Base-by-base conservation (phyloP, 2,888 invertebrate genomes). In the Villa cingulata region DNA sequence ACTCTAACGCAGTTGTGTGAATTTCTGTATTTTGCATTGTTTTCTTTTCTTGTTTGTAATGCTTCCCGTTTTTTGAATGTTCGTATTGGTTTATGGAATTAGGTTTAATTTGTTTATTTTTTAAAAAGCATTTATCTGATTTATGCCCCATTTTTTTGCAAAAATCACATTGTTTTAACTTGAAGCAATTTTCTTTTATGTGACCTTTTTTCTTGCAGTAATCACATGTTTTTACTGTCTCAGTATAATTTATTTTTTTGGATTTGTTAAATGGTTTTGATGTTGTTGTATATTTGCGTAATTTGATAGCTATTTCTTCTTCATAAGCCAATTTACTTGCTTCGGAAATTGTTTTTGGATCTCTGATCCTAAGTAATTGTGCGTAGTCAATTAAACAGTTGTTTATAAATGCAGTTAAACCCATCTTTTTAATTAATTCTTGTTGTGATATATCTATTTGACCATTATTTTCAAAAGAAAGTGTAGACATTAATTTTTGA, bases 301-400 rank as follows among this genome's bases (percentile, higher is more conserved):
- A 12, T 2, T 17, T 15, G 16, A 38, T 16, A 2, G 38, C 38
- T 17, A 18, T 46, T 36, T 36, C 41, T 38, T 27, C 41, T 9
- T 32, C 41, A 18, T 19, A 15, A 10, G 20, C 46, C 29, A 46
- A 20, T 27, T 29, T 23, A 38, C 42, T 47, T 19, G 41, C 41
- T 38, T 47, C 42, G 15, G 32, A 27, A 34, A 42, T n/a, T 2
- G 42, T 42, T 14, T 19, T 20, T 12, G 47, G 47, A 41, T 47
- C 37, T 5, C 47, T 7, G 10, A 47, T 47, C 14, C 42, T 34
- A 16, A 47, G 32, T 19, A 41, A 41, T 41, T 41, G 41, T 4
- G 23, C 41, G 23, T 20, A 41, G 2, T 41, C 20, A 6, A 27
- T 2, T 10, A 41, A 3, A 27, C 27, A 41, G 3, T 41, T 41